Evolutionary conservation across 2,113 vertebrate genomes (phyloP).

Genomic region (Rhodinocichla rosea): DNA sequence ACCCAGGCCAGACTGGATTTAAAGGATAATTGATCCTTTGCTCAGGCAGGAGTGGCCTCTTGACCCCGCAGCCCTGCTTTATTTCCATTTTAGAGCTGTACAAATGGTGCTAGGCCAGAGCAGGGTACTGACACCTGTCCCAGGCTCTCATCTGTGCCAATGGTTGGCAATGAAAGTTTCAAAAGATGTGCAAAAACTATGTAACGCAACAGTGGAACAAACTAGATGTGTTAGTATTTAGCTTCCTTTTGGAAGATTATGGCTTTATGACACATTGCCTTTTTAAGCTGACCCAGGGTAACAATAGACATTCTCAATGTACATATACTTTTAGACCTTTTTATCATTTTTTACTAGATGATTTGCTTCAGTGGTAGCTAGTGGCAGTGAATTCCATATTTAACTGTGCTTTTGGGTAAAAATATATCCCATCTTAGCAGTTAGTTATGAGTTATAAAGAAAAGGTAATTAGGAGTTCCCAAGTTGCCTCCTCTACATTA

Average conservation of each 20-base stretch:
- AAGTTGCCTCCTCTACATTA: neutral
- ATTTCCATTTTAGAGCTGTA: neutral
- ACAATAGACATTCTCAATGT: neutral
- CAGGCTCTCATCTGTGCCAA: neutral
- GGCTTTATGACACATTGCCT: neutral
- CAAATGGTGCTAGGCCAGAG: fast-evolving
- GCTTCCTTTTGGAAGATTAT: neutral
- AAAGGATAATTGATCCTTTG: neutral
- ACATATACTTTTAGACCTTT: neutral
- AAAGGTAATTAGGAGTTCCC: neutral
- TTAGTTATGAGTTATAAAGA: neutral
- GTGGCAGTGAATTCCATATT: neutral
- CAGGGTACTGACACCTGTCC: neutral
- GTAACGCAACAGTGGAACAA: neutral
- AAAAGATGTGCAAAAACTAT: neutral
- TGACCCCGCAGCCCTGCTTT: neutral
- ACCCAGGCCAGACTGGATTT: neutral
- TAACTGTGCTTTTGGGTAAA: conserved; percentile 5
- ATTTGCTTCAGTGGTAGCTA: neutral
- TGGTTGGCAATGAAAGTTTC: neutral
- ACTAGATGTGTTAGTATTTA: neutral
- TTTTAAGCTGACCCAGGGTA: neutral
- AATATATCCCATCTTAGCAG: neutral
- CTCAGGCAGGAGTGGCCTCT: neutral
- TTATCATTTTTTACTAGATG: neutral